These are phyloP conservation scores for Danionella cerebrum DNA, from an alignment of 2,113 vertebrate genomes.

Conservation along the genomic window DNA sequence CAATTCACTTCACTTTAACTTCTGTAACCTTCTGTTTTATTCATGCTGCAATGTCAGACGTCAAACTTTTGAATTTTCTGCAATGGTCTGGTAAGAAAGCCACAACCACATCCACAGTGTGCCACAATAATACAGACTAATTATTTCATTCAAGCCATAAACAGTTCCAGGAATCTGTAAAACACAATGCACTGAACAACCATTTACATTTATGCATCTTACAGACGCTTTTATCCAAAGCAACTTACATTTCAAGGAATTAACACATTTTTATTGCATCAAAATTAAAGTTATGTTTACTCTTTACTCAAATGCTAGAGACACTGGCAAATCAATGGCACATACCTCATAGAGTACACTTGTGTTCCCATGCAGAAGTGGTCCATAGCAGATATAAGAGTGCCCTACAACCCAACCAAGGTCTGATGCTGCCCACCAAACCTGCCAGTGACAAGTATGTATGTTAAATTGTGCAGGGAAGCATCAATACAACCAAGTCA, in stretches of 20 bases:
- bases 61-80: no score
- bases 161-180: no score
- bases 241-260: no score
- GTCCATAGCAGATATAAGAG: constrained; percentile 94
- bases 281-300: no score
- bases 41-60: neutral
- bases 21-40: neutral
- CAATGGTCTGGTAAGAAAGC: no score
- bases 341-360: constrained; percentile 90
- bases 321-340: neutral
- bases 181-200: no score
- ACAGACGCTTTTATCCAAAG: no score
- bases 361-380: constrained; percentile 88
- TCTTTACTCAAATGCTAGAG: neutral
- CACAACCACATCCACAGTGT: no score
- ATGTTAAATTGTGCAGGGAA: neutral
- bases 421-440: constrained; percentile 98
- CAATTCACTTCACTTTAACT: neutral
- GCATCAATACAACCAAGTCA: neutral
- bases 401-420: constrained; percentile 98
- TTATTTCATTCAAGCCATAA: no score
- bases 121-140: no score
- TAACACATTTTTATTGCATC: no score
- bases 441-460: constrained; percentile 58
- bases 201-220: no score